phyloP scores from a whole-genome alignment of 2,797 vertebrate genomes.

The Spheniscus humboldti region DNA sequence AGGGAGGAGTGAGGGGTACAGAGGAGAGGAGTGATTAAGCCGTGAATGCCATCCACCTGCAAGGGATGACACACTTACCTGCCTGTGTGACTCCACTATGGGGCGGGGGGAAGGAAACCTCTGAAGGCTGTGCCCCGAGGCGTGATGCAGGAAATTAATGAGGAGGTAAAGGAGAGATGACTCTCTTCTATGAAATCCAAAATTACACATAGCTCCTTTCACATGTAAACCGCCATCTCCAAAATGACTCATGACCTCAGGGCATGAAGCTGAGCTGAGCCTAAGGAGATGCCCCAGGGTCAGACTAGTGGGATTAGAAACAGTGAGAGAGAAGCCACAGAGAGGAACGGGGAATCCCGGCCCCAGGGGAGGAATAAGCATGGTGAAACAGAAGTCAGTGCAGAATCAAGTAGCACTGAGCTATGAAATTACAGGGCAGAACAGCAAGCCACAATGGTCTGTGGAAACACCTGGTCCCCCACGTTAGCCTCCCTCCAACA shows the following conservation, averaged over 20 bases:
- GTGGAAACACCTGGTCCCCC: background rate
- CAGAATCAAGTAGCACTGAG: background rate
- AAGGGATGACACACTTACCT: background rate
- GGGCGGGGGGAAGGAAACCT: background rate
- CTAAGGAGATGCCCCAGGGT: background rate
- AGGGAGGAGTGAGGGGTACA: background rate
- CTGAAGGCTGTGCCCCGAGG: background rate
- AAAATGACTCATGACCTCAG: background rate
- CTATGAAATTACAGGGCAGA: background rate
- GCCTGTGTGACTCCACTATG: background rate
- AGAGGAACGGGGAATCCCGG: background rate
- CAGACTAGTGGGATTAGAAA: background rate
- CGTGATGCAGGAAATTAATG: background rate
- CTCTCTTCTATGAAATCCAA: background rate
- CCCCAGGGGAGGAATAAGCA: background rate
- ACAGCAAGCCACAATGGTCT: background rate
- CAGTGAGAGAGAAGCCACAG: background rate
- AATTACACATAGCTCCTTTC: conserved; percentile 16
- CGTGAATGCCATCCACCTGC: background rate
- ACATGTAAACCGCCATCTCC: background rate
- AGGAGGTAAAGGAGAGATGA: background rate
- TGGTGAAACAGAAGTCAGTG: background rate
- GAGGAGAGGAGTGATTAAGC: background rate
- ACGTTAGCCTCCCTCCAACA: background rate
- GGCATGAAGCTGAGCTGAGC: background rate